phyloP scores from a whole-genome alignment of 2,797 vertebrate species.

The Taeniopygia guttata region DNA sequence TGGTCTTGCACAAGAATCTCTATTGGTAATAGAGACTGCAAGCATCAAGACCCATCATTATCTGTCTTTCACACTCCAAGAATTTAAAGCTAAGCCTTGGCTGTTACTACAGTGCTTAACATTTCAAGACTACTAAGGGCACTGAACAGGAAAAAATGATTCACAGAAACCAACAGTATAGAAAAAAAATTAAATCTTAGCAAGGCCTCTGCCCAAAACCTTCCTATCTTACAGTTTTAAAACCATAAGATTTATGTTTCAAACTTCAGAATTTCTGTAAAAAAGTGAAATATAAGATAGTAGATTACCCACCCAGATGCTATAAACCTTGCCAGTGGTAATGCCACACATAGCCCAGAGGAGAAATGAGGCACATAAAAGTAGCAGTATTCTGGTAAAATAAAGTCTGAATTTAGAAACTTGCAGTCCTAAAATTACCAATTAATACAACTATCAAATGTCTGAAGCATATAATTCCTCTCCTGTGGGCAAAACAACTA shows the following conservation, averaged over 20 bases:
- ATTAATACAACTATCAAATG: constrained; percentile 15
- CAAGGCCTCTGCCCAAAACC: not conserved
- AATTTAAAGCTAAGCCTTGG: not conserved
- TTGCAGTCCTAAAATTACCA: not conserved
- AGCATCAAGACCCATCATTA: not conserved
- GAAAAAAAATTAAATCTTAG: not conserved
- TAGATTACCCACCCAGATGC: not conserved
- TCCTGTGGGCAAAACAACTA: not conserved
- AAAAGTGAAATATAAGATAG: not conserved
- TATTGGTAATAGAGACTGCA: not conserved
- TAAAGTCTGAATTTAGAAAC: not conserved
- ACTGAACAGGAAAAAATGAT: constrained; percentile 20
- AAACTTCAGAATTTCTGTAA: not conserved
- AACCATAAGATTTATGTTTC: not conserved
- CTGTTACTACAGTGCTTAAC: constrained; percentile 6
- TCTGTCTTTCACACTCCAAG: constrained; percentile 17
- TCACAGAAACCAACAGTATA: not conserved
- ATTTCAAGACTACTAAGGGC: not conserved
- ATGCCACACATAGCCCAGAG: not conserved
- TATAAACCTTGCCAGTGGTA: constrained; percentile 6
- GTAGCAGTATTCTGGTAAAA: not conserved
- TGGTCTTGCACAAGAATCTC: not conserved
- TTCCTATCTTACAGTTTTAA: not conserved
- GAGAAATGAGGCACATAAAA: constrained; percentile 26
- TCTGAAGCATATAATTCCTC: not conserved